Conservation (phyloP, 2,888 invertebrate species). For the Myathropa florea region DNA sequence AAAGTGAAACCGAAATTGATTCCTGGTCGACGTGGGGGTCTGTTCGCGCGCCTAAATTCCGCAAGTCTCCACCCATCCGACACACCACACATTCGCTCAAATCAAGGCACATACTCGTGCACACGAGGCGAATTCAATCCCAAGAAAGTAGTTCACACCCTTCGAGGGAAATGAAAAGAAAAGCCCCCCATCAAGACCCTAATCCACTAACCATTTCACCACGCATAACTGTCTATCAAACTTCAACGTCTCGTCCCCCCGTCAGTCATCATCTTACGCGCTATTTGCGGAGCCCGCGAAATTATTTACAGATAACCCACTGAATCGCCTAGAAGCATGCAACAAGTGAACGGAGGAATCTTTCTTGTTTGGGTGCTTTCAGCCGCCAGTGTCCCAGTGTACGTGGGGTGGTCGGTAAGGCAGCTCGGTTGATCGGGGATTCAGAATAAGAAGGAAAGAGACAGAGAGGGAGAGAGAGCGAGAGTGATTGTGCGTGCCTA, state of each 20-base stretch:
- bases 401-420: slow-evolving; percentile 30
- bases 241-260: not conserved
- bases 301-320: slow-evolving; percentile 16
- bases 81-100: not conserved
- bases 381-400: not conserved
- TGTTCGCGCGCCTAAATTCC: too few species aligned
- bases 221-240: slow-evolving; percentile 17
- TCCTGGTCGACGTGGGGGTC: not conserved
- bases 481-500: not conserved
- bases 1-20: not conserved
- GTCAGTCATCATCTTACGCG: not conserved
- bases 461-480: not conserved
- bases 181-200: slow-evolving; percentile 3
- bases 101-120: not conserved
- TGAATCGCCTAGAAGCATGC: slow-evolving; percentile 37
- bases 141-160: not conserved
- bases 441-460: not conserved
- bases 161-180: not conserved
- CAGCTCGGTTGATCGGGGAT: not conserved
- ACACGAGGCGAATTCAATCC: not conserved
- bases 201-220: not conserved
- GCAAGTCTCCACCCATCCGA: not conserved
- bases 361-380: slow-evolving; percentile 19
- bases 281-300: slow-evolving; percentile 18
- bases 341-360: slow-evolving; percentile 31